Base-by-base conservation (phyloP, 64 coral and sea anemone species). In the Stichodactyla helianthus region DNA sequence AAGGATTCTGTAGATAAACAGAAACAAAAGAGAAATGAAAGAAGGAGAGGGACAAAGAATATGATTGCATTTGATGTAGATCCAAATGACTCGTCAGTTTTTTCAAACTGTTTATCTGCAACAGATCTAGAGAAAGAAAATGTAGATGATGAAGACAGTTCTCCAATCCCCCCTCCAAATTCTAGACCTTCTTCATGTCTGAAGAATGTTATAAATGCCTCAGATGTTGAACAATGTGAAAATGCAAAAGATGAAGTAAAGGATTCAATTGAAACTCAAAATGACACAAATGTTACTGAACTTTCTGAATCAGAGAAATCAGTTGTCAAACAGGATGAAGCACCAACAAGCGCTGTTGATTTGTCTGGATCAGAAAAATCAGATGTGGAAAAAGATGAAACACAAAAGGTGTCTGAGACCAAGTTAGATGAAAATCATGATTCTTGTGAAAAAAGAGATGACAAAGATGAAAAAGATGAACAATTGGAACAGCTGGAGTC, bases 11-110 rank as follows among this genome's bases (percentile, higher is more conserved):
- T 26, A 5, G 87, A 92, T 22, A 89, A 84, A 65, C 54, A 81
- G 52, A 52, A 31, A 50, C 7, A 79, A 52, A 79, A 31, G 15
- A 81, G 15, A 15, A 81, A 31, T 81, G 68, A 31, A 74, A 74
- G 51, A 22, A 68, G 84, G 54, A 52, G 83, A 83, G 22, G 79
- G 31, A 87, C 85, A 84, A 77, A 76, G 62, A 82, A 82, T 71
- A 77, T 93, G 23, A 86, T 97, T 77, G 77, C 59, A 35, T 97
- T 97, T 88, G 94, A 97, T 93, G 88, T 97, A 53, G 91, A 97
- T 54, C 94, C 94, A 50, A 97, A 97, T 90, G 94, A 97, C 82
- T 64, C 91, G 12, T 88, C 52, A n/a, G 15, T 97, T 13, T 97
- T 97, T 97, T 93, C 91, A 83, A 91, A 93, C 61, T 97, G 91